Base-by-base conservation (phyloP, 2,113 vertebrate species). In the Triplophysa siluroides region DNA sequence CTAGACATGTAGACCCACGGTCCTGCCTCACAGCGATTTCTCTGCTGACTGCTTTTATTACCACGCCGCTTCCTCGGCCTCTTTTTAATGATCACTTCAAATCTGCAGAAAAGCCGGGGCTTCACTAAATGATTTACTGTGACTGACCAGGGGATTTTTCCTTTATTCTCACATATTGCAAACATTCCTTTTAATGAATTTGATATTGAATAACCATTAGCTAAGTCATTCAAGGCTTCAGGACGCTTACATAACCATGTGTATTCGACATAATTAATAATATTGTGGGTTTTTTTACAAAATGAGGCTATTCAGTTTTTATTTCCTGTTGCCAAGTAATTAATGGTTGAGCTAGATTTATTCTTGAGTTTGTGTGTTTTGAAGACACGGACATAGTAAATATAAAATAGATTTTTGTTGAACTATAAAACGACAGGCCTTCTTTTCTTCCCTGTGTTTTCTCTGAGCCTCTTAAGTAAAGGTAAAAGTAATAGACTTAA, bases 31-130 rank as follows among this genome's bases (percentile, higher is more conserved):
- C 63, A 63, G 62, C 83, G 54, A 78, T 78, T 73, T 81, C 79
- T 67, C 33, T 63, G 74, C 74, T 81, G 83, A 81, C 62, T 84
- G 68, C 76, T 79, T 82, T 78, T 76, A 79, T 84, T 82, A 78
- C 61, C 14, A 52, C n/a, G 21, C 72, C 65, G 72, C 80, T 80
- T 79, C 75, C 62, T 62, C 68, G 63, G 83, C 78, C 45, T 74
- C 61, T 72, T 77, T 81, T 78, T 74, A 83, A 83, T 78, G 69
- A 74, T 78, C 64, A 69, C 54, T 33, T 81, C 52, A 78, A 81
- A 84, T 78, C 75, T 67, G 54, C 68, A 73, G 33, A 60, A 66
- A 71, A 78, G 33, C 29, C 54, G 13, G 60, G 33, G 41, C 13
- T 56, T 61, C 69, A 62, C 12, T 45, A 4, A 21, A 65, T 63